Conservation (phyloP, 2,113 vertebrate genomes). For the Xenopus tropicalis region UCB_Xtro_10.0 CM004443.2:149148501-149149000, state of each 20-base stretch:
- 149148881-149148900: conserved; percentile 88
- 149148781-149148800: conserved; percentile 95
- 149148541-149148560: not conserved
- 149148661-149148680: conserved; percentile 5
- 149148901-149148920: conserved; percentile 82
- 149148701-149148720: conserved; percentile 32
- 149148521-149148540: too few species aligned
- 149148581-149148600: not conserved
- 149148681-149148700: conserved; percentile 3
- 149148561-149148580: not conserved
- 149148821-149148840: conserved; percentile 94
- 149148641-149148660: conserved; percentile 1
- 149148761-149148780: conserved; percentile 58
- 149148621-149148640: not conserved
- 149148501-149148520: too few species aligned
- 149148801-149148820: conserved; percentile 92
- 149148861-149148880: conserved; percentile 99
- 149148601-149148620: not conserved
- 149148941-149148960: conserved; percentile 85
- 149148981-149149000: conserved; percentile 74
- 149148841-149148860: conserved; percentile 84
- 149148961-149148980: conserved; percentile 87
- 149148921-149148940: conserved; percentile 75
- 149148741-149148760: conserved; percentile 59
- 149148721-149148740: conserved; percentile 44